These are phyloP conservation scores for Zygothrica quintamaculata DNA, from an alignment of 2,888 invertebrate species.

Conservation along the genomic window DNA sequence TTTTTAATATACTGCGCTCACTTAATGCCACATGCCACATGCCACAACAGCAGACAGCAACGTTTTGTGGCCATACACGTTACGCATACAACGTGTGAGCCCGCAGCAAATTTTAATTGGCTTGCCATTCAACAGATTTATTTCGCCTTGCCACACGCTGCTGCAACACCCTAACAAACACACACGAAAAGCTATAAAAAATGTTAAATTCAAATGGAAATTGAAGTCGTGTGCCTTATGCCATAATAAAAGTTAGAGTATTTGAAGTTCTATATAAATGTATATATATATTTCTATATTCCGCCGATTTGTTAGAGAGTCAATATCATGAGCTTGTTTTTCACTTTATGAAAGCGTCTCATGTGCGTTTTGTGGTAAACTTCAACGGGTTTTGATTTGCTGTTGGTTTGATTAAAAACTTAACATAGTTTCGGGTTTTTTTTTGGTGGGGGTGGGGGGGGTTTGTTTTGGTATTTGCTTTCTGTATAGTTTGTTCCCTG, in stretches of 20 bases:
- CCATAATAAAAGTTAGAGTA: no score
- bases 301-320: neutral
- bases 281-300: no score
- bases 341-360: conserved; percentile 10
- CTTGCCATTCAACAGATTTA: conserved; percentile 23
- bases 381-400: conserved; percentile 63
- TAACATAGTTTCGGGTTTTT: conserved; percentile 60
- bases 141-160: no score
- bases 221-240: no score
- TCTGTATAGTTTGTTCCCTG: conserved; percentile 47
- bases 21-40: conserved; percentile 39
- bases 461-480: conserved; percentile 52
- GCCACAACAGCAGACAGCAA: conserved; percentile 26
- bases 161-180: neutral
- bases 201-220: no score
- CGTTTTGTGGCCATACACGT: conserved; percentile 54
- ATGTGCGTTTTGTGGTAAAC: conserved; percentile 25
- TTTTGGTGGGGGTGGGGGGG: no score
- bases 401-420: conserved; percentile 72
- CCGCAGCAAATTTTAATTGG: conserved; percentile 72
- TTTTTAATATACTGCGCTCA: conserved; percentile 52
- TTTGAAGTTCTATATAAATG: no score
- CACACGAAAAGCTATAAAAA: no score
- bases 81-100: conserved; percentile 69
- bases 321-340: conserved; percentile 25